Conservation (phyloP, 2,113 vertebrate species). For the Vidua chalybeata region DNA sequence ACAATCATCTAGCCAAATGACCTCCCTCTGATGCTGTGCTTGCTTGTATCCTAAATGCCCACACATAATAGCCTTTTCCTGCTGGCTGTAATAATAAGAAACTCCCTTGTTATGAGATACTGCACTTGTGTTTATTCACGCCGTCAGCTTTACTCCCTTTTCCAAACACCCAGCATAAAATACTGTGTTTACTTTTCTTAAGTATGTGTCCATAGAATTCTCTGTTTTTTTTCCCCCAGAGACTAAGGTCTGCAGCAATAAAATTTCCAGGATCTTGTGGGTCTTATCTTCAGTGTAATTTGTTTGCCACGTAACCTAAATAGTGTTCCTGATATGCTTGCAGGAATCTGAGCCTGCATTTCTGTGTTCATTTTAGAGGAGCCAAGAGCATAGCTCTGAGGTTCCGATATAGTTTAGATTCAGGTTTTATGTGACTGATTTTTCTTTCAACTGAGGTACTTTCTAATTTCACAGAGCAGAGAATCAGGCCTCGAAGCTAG, state of each 20-base stretch:
- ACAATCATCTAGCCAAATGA: not conserved
- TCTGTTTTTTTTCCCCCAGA: not conserved
- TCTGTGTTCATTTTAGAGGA: not conserved
- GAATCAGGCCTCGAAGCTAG: not conserved
- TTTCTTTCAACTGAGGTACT: not conserved
- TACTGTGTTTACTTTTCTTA: not conserved
- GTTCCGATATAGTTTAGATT: not conserved
- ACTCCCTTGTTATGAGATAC: not conserved
- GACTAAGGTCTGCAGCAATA: not conserved
- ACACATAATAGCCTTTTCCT: not conserved
- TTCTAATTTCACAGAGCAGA: not conserved
- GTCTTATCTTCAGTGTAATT: not conserved
- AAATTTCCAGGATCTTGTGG: not conserved
- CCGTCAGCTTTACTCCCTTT: not conserved
- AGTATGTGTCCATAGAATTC: not conserved
- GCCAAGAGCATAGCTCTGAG: not conserved
- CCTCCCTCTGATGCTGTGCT: not conserved
- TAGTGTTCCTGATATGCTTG: not conserved
- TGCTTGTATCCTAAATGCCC: not conserved
- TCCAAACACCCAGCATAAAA: not conserved
- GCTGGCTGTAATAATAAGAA: not conserved
- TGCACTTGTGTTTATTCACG: not conserved
- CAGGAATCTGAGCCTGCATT: not conserved
- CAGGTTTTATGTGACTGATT: not conserved
- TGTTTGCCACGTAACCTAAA: not conserved